Conservation (phyloP, 2,888 invertebrate genomes). For the Elysia crispata region DNA sequence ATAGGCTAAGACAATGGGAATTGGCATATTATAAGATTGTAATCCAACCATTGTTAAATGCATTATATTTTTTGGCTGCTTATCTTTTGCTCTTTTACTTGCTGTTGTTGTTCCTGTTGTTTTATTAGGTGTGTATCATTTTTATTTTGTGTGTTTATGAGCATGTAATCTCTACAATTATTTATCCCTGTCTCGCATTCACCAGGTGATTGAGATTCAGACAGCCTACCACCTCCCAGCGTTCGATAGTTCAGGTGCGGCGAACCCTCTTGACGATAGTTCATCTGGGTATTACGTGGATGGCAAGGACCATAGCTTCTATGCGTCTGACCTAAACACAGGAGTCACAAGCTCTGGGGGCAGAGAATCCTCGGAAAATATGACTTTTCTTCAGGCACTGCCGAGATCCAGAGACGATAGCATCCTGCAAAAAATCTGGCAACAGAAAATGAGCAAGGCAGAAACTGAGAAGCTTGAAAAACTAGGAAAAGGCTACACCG, state of each 20-base stretch:
- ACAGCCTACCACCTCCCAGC: conserved; percentile 62
- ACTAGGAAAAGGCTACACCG: too few species aligned
- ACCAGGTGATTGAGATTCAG: conserved; percentile 62
- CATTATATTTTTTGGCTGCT: too few species aligned
- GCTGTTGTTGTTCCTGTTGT: too few species aligned
- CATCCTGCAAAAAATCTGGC: conserved; percentile 67
- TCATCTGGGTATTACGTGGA: conserved; percentile 52
- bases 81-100: too few species aligned
- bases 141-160: too few species aligned
- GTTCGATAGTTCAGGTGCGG: conserved; percentile 47
- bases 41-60: too few species aligned
- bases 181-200: too few species aligned
- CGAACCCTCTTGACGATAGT: conserved; percentile 53
- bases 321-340: conserved; percentile 54
- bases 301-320: conserved; percentile 50
- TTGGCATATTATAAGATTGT: too few species aligned
- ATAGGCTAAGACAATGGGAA: too few species aligned
- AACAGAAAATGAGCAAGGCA: conserved; percentile 61
- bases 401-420: conserved; percentile 64
- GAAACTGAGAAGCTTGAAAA: conserved; percentile 27
- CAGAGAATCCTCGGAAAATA: conserved; percentile 61
- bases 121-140: too few species aligned
- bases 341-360: too few species aligned
- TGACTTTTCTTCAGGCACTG: conserved; percentile 60
- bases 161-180: too few species aligned